Base-by-base conservation (phyloP, 2,113 vertebrate species). In the Parus major region DNA sequence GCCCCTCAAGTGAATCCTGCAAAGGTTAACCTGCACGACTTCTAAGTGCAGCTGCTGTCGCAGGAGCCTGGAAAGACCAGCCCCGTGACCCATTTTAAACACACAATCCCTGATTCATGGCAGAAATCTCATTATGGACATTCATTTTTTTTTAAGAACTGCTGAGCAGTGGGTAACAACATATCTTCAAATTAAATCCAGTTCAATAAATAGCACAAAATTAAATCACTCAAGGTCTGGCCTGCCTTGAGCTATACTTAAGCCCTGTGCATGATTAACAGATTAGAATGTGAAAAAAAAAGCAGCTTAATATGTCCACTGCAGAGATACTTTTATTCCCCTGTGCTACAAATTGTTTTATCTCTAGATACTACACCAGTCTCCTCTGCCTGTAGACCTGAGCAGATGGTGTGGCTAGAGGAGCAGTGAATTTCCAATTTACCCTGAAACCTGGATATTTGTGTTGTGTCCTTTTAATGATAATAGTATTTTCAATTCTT, bases 121-220 rank as follows among this genome's bases (percentile, higher is more conserved):
- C 47, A 85, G 63, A 89, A 95, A 94, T 91, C 84, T 95, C 84
- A 61, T 95, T 94, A 95, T 19, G 24, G 65, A 76, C 55, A 47
- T 66, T 29, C 5, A 8, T 77, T 93, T 96, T 57, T 57, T 52
- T 35, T 52, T 6, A 90, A 91, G 82, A 94, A 59, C 71, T 85
- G 82, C 75, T 73, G 65, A 90, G 63, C 76, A 86, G 82, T 0
- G 21, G 66, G 57, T 93, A 93, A 85, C 84, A 95, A 50, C 42
- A 2, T 95, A 88, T 91, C 90, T 88, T 90, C 84, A 86, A 91
- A 95, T 94, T 89, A 91, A 95, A 95, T 86, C 79, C 42, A 77
- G 87, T 90, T 95, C 87, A 90, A 94, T 95, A 95, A 92, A 95
- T 79, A 91, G 68, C 1, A 9, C 90, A 92, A 95, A 97, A 95